Evolutionary conservation across 2,888 invertebrate genomes (phyloP), one percentile per base, ranked within the genome.

Genomic region (Saturnia japonica): DNA sequence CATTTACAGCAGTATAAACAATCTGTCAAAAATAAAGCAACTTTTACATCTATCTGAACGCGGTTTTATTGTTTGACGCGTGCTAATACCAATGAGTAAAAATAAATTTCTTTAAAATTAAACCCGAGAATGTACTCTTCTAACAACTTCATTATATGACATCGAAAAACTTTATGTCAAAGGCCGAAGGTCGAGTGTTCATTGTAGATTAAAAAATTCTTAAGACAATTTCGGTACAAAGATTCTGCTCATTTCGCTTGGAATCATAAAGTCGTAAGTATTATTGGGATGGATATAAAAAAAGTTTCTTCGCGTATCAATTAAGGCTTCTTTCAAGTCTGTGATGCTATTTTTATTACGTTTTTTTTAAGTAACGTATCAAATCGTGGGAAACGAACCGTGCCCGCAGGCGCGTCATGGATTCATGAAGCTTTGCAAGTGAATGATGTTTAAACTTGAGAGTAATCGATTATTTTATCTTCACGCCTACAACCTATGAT

Each of bases 381-480:
- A 79, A 77, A 82, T 81, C 95, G 95, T 95, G 95, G 94, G 95
- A 95, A 95, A 92, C 92, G 89, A 90, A 92, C 94, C 91, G 91
- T 95, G 94, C 93, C 95, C 95, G 92, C 94, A 91, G 95, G 95
- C 95, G 92, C 95, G 94, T 95, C 86, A 84, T 87, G 88, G 87
- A 60, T 45, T 70, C 67, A 60, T 47, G 70, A 70, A 70, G 85
- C 85, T 86, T 85, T 76, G 87, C 86, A 82, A 87, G 88, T 85
- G 85, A 87, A 87, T 87, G 84, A 64, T 83, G 87, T 84, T 85
- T 82, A 79, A 81, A 83, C 85, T 83, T 83, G 82, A 86, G 79
- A 82, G 75, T 76, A 78, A 83, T 84, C 85, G 87, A 86, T 87
- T 87, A 85, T 82, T 64, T 51, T 64, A 40, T 7, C 43, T 68